Conservation (phyloP, 2,797 vertebrate species). For the Coendou prehensilis region DNA sequence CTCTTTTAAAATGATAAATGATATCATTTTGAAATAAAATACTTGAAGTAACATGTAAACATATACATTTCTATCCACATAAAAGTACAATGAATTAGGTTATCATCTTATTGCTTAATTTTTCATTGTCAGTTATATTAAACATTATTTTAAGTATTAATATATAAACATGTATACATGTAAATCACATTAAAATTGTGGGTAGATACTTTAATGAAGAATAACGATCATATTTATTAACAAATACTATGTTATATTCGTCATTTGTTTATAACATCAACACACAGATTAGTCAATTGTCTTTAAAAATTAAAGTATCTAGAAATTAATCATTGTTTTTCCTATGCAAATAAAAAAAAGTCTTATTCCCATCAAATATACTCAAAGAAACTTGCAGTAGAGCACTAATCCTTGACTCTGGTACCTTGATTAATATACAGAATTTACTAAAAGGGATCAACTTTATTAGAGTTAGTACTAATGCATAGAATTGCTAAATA, state of each 20-base stretch:
- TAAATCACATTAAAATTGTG: background rate
- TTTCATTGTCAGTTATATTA: background rate
- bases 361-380: background rate
- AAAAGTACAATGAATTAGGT: slow-evolving; percentile 1
- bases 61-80: background rate
- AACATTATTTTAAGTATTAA: slow-evolving; percentile 37
- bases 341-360: background rate
- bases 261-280: background rate
- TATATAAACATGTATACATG: background rate
- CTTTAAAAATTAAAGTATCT: background rate
- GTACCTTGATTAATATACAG: background rate
- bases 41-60: background rate
- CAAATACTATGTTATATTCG: background rate
- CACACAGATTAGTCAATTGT: background rate
- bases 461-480: background rate
- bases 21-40: slow-evolving; percentile 18
- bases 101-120: background rate
- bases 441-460: background rate
- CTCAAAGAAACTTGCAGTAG: background rate
- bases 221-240: slow-evolving; percentile 37
- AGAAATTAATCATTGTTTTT: slow-evolving; percentile 7
- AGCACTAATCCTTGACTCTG: too few species aligned
- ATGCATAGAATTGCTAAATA: background rate
- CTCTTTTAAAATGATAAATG: background rate
- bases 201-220: background rate